Base-by-base conservation (phyloP, 2,113 vertebrate genomes). In the Nansenia antarctica region DNA sequence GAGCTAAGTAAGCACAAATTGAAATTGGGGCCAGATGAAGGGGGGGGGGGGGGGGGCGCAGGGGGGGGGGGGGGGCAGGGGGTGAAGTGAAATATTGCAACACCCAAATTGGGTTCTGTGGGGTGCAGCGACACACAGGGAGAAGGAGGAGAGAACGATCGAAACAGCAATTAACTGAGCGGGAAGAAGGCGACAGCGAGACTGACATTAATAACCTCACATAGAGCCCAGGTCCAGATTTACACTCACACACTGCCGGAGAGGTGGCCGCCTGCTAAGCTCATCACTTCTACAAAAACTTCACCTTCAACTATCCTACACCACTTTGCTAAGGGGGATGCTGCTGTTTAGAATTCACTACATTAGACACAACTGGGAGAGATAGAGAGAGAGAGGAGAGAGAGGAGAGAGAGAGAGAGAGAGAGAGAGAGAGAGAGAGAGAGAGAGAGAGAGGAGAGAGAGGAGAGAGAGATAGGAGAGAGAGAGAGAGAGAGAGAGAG, bases 281-380 rank as follows among this genome's bases (percentile, higher is more conserved):
- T 88, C 83, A 88, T 87, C 85, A 84, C 76, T 85, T 68, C 55
- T 57, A 76, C 34, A 74, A 73, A 82, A 87, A 82, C 70, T 60
- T 85, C 79, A 81, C 88, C 88, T 88, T 90, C 85, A 85, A 47
- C 73, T 90, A 82, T 86, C 85, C 84, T 87, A 67, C 61, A 70
- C 60, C 27, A 32, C 65, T 47, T 62, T 2, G 24, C 74, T 69
- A 59, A 26, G 69, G 66, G 8, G 63, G 68, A 11, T 31, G 6
- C 26, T 31, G 65, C 20, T 20, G 18, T 2, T 34, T 65, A 62
- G 37, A 74, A 70, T 59, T 67, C 9, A 34, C 15, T 54, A 1
- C 20, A 26, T 31, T 12, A 29, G 5, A 58, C 54, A 30, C 26
- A 8, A 15, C 15, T 31, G 7, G 6, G 20, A 7, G 26, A 63